A percentile compares a stretch with the other conserved stretches of the same genome.
Evolutionary conservation across 2,797 vertebrate genomes (phyloP).

Genomic region (Xenentodon cancila): DNA sequence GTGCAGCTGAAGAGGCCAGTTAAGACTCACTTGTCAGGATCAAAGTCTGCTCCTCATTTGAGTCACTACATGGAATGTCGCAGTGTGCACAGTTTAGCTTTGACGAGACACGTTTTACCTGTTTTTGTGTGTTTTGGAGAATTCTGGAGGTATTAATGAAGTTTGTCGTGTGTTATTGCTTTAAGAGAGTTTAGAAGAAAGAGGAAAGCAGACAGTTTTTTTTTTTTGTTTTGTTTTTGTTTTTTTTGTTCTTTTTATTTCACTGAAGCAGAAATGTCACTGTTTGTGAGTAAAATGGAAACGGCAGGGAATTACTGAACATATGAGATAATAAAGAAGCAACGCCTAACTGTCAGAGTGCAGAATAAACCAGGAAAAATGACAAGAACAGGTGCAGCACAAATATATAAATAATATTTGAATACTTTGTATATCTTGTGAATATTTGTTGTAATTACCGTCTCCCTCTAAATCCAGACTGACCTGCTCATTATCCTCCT

Average conservation of each 20-base stretch:
- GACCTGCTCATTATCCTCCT: too few species aligned
- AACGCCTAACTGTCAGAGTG: constrained; percentile 7
- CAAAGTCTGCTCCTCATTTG: constrained; percentile 50
- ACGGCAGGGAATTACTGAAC: neutral
- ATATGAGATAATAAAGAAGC: neutral
- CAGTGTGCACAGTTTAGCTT: constrained; percentile 10
- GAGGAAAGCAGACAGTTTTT: neutral
- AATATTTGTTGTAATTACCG: too few species aligned
- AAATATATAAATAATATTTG: neutral
- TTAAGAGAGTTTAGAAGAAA: constrained; percentile 12
- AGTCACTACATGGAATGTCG: constrained; percentile 39
- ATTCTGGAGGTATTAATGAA: constrained; percentile 3
- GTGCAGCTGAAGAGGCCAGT: constrained; percentile 49
- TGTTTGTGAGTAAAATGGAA: constrained; percentile 1
- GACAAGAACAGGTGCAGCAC: neutral
- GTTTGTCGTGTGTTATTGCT: neutral
- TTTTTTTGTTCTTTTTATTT: neutral
- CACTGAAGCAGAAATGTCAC: constrained; percentile 2
- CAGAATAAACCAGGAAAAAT: constrained; percentile 7
- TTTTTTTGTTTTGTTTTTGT: neutral
- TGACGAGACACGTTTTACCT: constrained; percentile 4
- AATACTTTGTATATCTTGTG: neutral
- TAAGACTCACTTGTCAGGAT: constrained; percentile 43
- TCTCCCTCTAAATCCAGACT: too few species aligned
- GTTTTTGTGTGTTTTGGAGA: neutral